Percentiles rank a stretch among this genome's conserved stretches.
Evolutionary conservation across 2,113 vertebrate genomes (phyloP).

Genomic region (Muntiacus muntjak): DNA sequence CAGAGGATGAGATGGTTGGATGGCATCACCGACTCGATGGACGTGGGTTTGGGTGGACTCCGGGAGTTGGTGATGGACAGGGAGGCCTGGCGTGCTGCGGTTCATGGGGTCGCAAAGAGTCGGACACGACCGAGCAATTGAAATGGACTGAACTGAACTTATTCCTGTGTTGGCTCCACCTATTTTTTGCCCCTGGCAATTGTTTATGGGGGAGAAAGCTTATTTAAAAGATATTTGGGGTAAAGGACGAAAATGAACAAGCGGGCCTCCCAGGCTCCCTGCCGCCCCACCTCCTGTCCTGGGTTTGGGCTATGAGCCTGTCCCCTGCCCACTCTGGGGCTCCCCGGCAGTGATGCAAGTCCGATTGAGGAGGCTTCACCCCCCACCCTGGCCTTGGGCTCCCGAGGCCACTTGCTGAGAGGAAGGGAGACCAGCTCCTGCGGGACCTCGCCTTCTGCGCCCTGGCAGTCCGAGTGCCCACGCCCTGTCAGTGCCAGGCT

Average conservation of each 20-base stretch:
- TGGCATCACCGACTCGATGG: neutral
- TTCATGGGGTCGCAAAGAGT: neutral
- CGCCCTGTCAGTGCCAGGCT: fast-evolving
- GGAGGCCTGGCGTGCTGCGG: neutral
- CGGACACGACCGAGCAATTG: fast-evolving
- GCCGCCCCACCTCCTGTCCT: neutral
- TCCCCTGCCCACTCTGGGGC: neutral
- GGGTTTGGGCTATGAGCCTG: neutral
- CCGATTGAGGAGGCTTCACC: neutral
- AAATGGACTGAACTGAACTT: neutral
- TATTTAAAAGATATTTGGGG: neutral
- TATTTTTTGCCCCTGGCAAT: neutral
- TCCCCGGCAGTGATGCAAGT: neutral
- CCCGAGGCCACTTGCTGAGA: neutral
- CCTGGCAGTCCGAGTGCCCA: fast-evolving
- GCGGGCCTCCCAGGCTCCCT: neutral
- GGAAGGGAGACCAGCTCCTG: neutral
- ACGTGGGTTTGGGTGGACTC: fast-evolving
- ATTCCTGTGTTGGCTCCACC: neutral
- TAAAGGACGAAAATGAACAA: neutral
- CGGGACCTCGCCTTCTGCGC: neutral
- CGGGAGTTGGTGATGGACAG: neutral
- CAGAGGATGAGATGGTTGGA: neutral
- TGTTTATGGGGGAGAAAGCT: neutral
- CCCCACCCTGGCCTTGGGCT: neutral